phyloP scores from a whole-genome alignment of 2,888 invertebrate genomes.

The Xylota segnis region DNA sequence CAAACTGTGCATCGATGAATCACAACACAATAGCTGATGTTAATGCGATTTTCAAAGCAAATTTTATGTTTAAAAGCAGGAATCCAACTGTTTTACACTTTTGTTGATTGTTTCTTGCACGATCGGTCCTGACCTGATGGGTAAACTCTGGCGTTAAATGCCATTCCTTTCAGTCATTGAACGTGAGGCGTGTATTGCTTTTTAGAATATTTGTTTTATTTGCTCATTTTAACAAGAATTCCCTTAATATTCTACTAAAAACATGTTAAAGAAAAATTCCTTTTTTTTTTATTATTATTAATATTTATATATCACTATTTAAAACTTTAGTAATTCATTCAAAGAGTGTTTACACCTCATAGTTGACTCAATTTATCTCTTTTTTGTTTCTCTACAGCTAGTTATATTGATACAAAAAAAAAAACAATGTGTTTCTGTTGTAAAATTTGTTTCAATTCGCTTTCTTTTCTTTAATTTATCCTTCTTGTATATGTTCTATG shows the following conservation, averaged over 20 bases:
- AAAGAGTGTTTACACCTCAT: not conserved
- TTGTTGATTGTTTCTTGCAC: too few species aligned
- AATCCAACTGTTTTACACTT: too few species aligned
- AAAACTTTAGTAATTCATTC: slow-evolving; percentile 42
- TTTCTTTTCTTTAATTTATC: not conserved
- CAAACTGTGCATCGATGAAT: too few species aligned
- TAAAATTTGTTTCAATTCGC: slow-evolving; percentile 37
- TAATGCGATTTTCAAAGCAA: too few species aligned
- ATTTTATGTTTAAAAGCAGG: too few species aligned
- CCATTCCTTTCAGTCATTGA: too few species aligned
- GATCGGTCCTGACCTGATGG: too few species aligned
- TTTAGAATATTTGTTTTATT: slow-evolving; percentile 61
- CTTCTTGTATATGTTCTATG: slow-evolving; percentile 9
- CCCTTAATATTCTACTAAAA: slow-evolving; percentile 56
- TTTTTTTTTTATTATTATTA: slow-evolving; percentile 42
- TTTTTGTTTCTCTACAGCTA: slow-evolving; percentile 15
- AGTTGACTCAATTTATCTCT: not conserved
- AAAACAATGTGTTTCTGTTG: slow-evolving; percentile 6
- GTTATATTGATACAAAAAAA: not conserved
- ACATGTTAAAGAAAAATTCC: slow-evolving; percentile 65
- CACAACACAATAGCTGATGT: too few species aligned
- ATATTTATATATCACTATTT: slow-evolving; percentile 66
- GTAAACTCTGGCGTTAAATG: too few species aligned
- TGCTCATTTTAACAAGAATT: slow-evolving; percentile 59
- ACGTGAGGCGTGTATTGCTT: too few species aligned